Conservation (phyloP, 2,113 vertebrate genomes). For the Alces alces region DNA sequence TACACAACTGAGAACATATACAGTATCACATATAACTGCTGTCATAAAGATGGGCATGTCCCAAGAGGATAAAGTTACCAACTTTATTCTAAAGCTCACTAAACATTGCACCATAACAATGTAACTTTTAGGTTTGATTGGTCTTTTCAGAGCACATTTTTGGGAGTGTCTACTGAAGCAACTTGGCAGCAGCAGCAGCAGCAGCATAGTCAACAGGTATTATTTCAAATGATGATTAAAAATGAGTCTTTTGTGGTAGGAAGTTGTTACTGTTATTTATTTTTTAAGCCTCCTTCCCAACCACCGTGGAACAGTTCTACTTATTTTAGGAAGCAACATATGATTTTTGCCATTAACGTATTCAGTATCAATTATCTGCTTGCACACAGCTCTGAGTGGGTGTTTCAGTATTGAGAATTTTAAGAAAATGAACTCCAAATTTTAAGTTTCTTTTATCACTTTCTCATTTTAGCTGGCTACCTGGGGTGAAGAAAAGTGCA, state of each 20-base stretch:
- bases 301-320: constrained; percentile 14
- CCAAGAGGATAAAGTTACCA: neutral
- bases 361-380: constrained; percentile 73
- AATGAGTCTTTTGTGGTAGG: constrained; percentile 33
- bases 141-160: neutral
- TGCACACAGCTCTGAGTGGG: constrained; percentile 57
- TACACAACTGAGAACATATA: neutral
- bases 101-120: neutral
- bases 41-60: neutral
- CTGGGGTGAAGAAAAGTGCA: neutral
- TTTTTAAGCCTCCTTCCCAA: constrained; percentile 29
- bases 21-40: neutral
- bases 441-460: constrained; percentile 62
- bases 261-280: constrained; percentile 62
- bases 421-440: constrained; percentile 64
- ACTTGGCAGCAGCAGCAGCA: too few species aligned
- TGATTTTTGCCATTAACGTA: constrained; percentile 62
- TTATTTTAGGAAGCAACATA: constrained; percentile 63
- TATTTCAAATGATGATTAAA: constrained; percentile 50
- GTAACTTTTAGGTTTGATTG: neutral
- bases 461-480: constrained; percentile 28
- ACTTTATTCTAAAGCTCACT: neutral
- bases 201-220: neutral
- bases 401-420: constrained; percentile 70
- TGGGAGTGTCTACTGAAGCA: neutral